phyloP scores from a whole-genome alignment of 2,888 invertebrate species.

The Agonopterix subpropinquella region DNA sequence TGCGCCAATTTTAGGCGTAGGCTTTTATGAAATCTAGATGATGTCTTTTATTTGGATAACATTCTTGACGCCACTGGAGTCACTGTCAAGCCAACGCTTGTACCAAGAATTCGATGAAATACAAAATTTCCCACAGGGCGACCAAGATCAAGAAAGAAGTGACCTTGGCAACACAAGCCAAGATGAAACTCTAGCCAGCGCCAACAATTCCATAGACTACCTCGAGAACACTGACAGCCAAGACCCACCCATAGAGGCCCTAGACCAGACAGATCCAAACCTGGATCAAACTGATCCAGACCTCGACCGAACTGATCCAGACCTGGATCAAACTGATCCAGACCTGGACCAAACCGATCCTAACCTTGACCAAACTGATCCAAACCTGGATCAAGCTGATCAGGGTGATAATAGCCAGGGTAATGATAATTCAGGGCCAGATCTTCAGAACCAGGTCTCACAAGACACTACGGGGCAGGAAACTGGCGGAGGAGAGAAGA shows the following conservation, averaged over 20 bases:
- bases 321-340: too few species aligned
- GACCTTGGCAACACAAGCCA: constrained; percentile 15
- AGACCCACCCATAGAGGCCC: background rate
- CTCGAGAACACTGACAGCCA: background rate
- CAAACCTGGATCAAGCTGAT: background rate
- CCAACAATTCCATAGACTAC: constrained; percentile 2
- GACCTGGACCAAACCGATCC: too few species aligned
- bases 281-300: background rate
- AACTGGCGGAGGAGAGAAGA: constrained; percentile 9
- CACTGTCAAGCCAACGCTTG: too few species aligned
- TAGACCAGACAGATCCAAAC: background rate
- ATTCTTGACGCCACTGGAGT: too few species aligned
- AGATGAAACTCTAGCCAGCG: constrained; percentile 14
- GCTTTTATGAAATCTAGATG: too few species aligned
- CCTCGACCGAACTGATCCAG: too few species aligned
- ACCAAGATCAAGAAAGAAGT: constrained; percentile 7
- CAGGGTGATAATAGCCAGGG: background rate
- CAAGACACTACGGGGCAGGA: background rate
- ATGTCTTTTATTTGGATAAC: too few species aligned
- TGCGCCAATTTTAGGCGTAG: too few species aligned
- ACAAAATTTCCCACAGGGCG: too few species aligned
- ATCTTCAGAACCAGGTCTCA: background rate
- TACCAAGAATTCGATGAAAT: too few species aligned
- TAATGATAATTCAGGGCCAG: background rate
- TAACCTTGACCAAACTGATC: background rate